These are phyloP conservation scores for Porites evermanni DNA, from an alignment of 92 coral and sea anemone genomes.

Conservation along the genomic window DNA sequence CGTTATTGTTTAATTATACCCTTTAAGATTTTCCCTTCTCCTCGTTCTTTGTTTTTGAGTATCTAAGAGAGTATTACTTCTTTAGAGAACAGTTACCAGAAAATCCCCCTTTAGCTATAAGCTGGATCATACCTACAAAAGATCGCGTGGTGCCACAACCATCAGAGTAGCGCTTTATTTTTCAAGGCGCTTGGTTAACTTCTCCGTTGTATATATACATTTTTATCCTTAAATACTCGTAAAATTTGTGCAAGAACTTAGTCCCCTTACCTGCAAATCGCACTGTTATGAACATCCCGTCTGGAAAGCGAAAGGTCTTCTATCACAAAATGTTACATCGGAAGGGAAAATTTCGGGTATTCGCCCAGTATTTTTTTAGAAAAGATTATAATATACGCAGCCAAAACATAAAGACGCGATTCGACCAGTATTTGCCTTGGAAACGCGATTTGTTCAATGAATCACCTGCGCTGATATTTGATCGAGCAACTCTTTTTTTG, in stretches of 20 bases:
- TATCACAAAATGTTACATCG: not conserved
- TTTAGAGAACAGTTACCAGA: not conserved
- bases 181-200: conserved; percentile 17
- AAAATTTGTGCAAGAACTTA: conserved; percentile 1
- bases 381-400: not conserved
- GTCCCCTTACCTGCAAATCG: conserved; percentile 83
- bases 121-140: no score
- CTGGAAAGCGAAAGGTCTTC: not conserved
- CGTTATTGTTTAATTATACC: conserved; percentile 24
- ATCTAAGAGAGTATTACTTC: not conserved
- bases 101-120: not conserved
- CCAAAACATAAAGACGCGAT: conserved; percentile 5
- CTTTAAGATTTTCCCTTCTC: not conserved
- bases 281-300: conserved; percentile 84
- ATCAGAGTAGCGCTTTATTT: not conserved
- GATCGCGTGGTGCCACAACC: not conserved
- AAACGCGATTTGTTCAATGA: conserved; percentile 3
- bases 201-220: not conserved
- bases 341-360: not conserved
- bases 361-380: not conserved
- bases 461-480: conserved; percentile 19
- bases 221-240: not conserved
- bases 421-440: conserved; percentile 22
- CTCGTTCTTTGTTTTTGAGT: not conserved
- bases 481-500: not conserved